These are phyloP conservation scores for Oxygymnocypris stewartii DNA, from an alignment of 2,113 vertebrate genomes.

Conservation along the genomic window DNA sequence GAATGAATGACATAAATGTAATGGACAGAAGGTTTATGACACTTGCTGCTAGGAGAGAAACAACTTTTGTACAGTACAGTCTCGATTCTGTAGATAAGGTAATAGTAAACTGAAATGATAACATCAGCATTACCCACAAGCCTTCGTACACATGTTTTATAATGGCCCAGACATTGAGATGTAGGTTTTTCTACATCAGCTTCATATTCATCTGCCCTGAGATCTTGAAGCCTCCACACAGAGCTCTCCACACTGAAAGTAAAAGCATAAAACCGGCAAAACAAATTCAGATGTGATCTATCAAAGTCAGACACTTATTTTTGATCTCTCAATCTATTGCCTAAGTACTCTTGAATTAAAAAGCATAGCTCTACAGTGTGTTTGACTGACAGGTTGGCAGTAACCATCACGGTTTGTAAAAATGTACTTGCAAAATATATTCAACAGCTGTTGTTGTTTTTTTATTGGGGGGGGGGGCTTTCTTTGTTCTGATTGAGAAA, in stretches of 20 bases:
- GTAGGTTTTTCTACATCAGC: background rate
- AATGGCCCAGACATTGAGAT: background rate
- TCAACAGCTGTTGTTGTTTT: background rate
- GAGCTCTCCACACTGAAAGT: constrained; percentile 1
- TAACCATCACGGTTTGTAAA: background rate
- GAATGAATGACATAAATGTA: background rate
- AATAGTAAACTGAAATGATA: background rate
- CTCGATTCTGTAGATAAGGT: background rate
- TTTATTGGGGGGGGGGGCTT: background rate
- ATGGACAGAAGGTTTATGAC: background rate
- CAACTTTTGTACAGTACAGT: background rate
- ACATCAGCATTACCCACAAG: background rate
- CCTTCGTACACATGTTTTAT: background rate
- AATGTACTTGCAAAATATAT: background rate
- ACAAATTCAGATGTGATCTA: constrained; percentile 23
- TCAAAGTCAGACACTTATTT: constrained; percentile 2
- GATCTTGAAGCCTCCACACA: background rate
- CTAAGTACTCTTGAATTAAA: background rate
- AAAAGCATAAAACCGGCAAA: background rate
- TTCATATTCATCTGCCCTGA: background rate
- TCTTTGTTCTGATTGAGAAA: background rate
- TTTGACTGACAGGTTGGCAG: background rate
- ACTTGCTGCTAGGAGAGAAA: background rate
- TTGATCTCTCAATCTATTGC: background rate
- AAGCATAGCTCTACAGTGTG: background rate